phyloP scores from a whole-genome alignment of 1,140 invertebrate species.

The Ditylenchus dipsaci region DNA sequence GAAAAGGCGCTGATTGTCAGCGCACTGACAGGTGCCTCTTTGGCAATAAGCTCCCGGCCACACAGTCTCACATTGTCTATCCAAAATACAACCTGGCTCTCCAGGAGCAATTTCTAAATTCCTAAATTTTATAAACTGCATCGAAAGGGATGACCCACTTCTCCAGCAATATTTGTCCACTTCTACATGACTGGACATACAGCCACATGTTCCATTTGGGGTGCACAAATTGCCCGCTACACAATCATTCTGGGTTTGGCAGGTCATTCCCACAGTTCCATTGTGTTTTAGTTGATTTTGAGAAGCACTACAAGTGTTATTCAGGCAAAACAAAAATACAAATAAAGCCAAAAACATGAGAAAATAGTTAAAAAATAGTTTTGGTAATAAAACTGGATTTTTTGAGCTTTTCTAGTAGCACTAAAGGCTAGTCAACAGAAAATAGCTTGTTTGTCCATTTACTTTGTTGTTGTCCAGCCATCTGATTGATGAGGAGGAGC shows the following conservation, averaged over 20 bases:
- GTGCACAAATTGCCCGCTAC: neutral
- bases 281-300: neutral
- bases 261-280: neutral
- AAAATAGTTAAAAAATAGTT: no score
- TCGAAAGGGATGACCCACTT: neutral
- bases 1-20: neutral
- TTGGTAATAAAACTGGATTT: no score
- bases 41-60: neutral
- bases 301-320: neutral
- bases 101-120: neutral
- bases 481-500: no score
- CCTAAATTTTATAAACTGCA: neutral
- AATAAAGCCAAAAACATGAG: no score
- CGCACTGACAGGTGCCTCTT: neutral
- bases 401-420: no score
- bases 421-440: no score
- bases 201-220: neutral
- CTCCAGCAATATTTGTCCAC: neutral
- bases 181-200: neutral
- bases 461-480: no score
- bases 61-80: neutral
- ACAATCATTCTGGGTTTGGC: neutral
- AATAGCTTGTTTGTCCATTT: no score
- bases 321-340: no score
- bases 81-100: neutral